A percentile compares a stretch with the other conserved stretches of the same genome.
These are phyloP conservation scores for Prolemur simus DNA, from an alignment of 2,113 vertebrate species.

Conservation along the genomic window DNA sequence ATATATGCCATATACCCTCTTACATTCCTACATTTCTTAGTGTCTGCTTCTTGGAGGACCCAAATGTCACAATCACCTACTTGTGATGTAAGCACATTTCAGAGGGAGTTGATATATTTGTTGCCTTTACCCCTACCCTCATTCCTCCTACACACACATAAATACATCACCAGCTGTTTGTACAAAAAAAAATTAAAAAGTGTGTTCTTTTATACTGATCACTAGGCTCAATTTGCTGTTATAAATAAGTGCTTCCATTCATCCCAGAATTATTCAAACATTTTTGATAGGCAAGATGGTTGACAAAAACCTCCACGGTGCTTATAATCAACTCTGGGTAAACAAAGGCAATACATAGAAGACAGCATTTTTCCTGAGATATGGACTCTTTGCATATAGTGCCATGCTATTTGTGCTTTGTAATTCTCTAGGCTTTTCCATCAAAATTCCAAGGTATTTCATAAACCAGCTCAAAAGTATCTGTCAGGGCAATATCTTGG, in stretches of 20 bases:
- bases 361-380: not conserved
- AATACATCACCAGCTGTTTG: not conserved
- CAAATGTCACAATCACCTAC: not conserved
- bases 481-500: not conserved
- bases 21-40: not conserved
- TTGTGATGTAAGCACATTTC: not conserved
- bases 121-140: not conserved
- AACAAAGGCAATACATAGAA: not conserved
- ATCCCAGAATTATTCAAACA: not conserved
- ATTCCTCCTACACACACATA: not conserved
- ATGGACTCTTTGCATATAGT: not conserved
- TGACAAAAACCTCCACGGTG: not conserved
- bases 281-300: constrained; percentile 19
- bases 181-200: not conserved
- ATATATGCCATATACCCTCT: not conserved
- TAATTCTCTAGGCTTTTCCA: not conserved
- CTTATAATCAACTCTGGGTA: not conserved
- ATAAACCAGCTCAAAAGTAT: not conserved
- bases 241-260: not conserved
- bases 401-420: not conserved
- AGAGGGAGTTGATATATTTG: not conserved
- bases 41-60: not conserved
- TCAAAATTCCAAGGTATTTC: not conserved
- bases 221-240: not conserved
- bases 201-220: not conserved